Evolutionary conservation across 2,113 vertebrate species (phyloP), one percentile per base, ranked within the genome.

Genomic region (Ophthalmolycus amberensis): DNA sequence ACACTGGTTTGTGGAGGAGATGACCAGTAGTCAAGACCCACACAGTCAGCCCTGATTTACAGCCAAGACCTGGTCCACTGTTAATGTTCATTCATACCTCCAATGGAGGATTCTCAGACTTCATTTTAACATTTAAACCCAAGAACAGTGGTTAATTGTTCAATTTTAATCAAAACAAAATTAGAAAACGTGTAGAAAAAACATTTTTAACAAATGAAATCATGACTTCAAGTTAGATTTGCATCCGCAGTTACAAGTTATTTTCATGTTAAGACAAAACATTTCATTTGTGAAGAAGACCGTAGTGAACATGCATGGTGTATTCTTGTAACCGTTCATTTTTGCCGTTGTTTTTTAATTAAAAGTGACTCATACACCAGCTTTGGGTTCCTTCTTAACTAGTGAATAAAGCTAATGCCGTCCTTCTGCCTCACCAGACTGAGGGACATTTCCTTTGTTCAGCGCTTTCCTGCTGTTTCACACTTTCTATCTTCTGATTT

Each of bases 1-100:
- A 2, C 88, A 86, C 3, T 97, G 97, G 97, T 98, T 95, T 1
- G 88, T 97, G 75, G 93, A 94, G 18, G 93, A 94, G 56, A 85
- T 96, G 87, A 84, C n/a, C 10, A 79, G 25, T 1, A 71, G 42
- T 58, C 16, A 46, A 59, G 80, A 87, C 29, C 77, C 72, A 5
- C 52, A 69, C 5, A 76, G 54, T 15, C 29, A 83, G 22, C 52
- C 27, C 46, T 74, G 40, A 85, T 58, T 32, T 22, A 70, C 29
- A 38, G 29, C 20, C 11, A 25, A 67, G 25, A 52, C 10, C 1
- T 9, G 40, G 1, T 40, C 22, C 40, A 20, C 15, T 32, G 5
- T n/a, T 18, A 38, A 56, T 56, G 42, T 42, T 34, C 9, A 44
- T 48, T 64, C 50, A 29, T 16, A 67, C 59, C 66, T 76, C 62